A percentile compares a stretch with the other conserved stretches of the same genome.
Evolutionary conservation across 2,888 invertebrate genomes (phyloP).

Genomic region (Phragmatobia fuliginosa): DNA sequence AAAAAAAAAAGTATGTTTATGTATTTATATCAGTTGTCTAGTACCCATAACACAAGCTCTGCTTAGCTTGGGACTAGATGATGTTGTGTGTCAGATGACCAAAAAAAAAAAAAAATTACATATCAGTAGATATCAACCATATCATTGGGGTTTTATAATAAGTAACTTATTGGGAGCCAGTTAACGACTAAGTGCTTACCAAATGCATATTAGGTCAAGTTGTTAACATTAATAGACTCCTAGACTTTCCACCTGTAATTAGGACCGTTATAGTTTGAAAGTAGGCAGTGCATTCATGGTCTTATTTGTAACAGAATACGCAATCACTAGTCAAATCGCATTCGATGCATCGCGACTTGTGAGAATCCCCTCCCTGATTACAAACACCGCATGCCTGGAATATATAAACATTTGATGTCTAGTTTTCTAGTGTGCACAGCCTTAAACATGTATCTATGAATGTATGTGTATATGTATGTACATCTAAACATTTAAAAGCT

Average conservation of each 20-base stretch:
- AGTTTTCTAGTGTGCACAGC: conserved; percentile 19
- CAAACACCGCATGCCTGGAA: conserved; percentile 60
- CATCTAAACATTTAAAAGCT: too few relatives aligned
- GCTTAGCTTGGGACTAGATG: too few relatives aligned
- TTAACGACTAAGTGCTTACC: background rate
- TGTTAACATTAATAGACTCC: background rate
- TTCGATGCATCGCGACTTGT: conserved; percentile 61
- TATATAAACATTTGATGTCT: conserved; percentile 41
- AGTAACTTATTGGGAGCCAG: background rate
- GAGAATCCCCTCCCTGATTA: conserved; percentile 74
- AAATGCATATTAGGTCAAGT: conserved; percentile 1
- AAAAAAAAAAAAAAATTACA: too few relatives aligned
- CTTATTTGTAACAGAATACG: conserved; percentile 71
- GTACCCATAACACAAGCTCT: too few relatives aligned
- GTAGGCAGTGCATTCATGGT: conserved; percentile 47
- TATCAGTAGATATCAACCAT: too few relatives aligned
- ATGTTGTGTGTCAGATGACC: too few relatives aligned
- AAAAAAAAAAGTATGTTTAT: too few relatives aligned
- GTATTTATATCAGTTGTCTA: too few relatives aligned
- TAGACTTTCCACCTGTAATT: conserved; percentile 28
- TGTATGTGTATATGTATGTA: too few relatives aligned
- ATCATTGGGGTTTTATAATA: background rate
- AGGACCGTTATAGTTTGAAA: conserved; percentile 4
- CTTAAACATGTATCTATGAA: too few relatives aligned
- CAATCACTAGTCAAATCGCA: conserved; percentile 67